These are phyloP conservation scores for Leptopilina boulardi DNA, from an alignment of 1,140 invertebrate species.

Conservation along the genomic window DNA sequence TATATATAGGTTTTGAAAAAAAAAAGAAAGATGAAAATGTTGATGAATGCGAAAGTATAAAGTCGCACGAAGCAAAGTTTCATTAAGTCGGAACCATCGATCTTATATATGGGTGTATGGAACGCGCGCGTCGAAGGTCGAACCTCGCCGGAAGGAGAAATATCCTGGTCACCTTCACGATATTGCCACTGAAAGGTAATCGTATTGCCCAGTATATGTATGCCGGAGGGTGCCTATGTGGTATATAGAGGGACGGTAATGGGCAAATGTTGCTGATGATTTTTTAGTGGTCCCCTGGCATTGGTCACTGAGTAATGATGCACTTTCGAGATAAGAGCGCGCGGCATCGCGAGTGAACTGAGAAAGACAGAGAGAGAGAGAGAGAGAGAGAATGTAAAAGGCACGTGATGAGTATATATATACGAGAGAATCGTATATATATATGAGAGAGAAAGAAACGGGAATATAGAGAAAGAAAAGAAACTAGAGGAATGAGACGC, in stretches of 20 bases:
- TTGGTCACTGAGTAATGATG: slow-evolving; percentile 66
- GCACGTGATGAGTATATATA: slow-evolving; percentile 8
- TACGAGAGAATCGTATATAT: neutral
- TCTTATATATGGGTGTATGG: slow-evolving; percentile 17
- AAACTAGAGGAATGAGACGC: slow-evolving; percentile 22
- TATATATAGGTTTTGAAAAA: neutral
- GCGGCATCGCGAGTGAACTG: slow-evolving; percentile 36
- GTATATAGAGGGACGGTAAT: slow-evolving; percentile 56
- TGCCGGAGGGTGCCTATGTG: slow-evolving; percentile 38
- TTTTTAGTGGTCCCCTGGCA: slow-evolving; percentile 58
- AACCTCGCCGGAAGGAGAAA: slow-evolving; percentile 51
- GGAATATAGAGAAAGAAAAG: slow-evolving; percentile 19
- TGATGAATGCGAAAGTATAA: slow-evolving; percentile 48
- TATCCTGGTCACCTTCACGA: slow-evolving; percentile 54
- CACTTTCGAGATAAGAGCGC: slow-evolving; percentile 60
- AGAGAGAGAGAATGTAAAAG: slow-evolving; percentile 13
- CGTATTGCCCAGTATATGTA: neutral
- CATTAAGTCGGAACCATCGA: slow-evolving; percentile 39
- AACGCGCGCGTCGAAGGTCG: slow-evolving; percentile 43
- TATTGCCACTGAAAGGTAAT: slow-evolving; percentile 52
- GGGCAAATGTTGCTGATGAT: slow-evolving; percentile 65
- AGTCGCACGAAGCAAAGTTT: slow-evolving; percentile 44
- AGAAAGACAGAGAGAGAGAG: too few species aligned
- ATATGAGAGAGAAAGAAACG: neutral
- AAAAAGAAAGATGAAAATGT: too few species aligned